Evolutionary conservation across 2,888 invertebrate genomes (phyloP).

Genomic region (Eurytoma californica): DNA sequence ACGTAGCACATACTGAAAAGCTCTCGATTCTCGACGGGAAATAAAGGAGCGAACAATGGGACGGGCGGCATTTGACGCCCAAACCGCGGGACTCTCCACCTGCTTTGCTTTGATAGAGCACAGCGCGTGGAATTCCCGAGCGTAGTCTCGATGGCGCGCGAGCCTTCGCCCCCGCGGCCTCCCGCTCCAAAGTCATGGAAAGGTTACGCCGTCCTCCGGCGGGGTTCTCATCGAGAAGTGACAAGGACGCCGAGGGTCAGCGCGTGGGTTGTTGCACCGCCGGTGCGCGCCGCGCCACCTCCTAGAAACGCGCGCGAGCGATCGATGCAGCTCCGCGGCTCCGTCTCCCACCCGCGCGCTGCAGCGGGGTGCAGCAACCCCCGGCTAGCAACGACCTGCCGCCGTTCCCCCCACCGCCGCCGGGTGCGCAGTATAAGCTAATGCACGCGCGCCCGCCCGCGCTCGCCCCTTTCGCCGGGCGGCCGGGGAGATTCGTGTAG

Average conservation of each 20-base stretch:
- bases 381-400: conserved; percentile 57
- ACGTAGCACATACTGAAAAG: too few relatives aligned
- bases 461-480: too few relatives aligned
- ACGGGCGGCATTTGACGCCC: background rate
- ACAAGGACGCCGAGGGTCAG: conserved; percentile 68
- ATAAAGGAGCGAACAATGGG: too few relatives aligned
- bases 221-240: conserved; percentile 53
- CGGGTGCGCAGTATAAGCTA: too few relatives aligned
- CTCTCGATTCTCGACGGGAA: too few relatives aligned
- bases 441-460: too few relatives aligned
- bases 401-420: conserved; percentile 56
- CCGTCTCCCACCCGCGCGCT: conserved; percentile 46
- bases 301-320: conserved; percentile 41
- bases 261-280: conserved; percentile 73
- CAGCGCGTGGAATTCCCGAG: background rate
- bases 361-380: conserved; percentile 67
- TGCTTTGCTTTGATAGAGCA: background rate
- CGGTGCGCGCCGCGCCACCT: conserved; percentile 28
- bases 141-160: background rate
- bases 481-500: too few relatives aligned
- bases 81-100: background rate
- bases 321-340: conserved; percentile 68
- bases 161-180: background rate
- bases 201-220: conserved; percentile 59
- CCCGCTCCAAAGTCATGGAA: conserved; percentile 53